Conservation (phyloP, 1,140 invertebrate genomes). For the Hyles euphorbiae region DNA sequence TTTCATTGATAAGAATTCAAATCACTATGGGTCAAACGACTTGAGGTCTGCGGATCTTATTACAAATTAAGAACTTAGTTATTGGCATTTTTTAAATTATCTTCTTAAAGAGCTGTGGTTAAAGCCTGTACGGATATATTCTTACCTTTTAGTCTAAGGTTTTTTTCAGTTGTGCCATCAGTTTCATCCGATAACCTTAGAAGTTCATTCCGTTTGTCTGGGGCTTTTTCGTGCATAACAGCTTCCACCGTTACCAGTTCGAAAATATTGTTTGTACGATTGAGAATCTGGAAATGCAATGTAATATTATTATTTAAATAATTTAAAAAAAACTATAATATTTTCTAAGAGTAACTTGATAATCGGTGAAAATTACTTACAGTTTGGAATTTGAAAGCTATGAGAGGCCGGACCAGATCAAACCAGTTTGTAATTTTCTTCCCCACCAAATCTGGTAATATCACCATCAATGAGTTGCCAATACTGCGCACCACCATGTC, state of each 20-base stretch:
- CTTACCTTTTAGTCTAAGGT: conserved; percentile 88
- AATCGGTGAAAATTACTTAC: conserved; percentile 77
- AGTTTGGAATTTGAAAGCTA: conserved; percentile 95
- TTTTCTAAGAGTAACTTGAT: too few species aligned
- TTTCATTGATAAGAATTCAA: too few species aligned
- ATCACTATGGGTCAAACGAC: too few species aligned
- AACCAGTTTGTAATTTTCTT: conserved; percentile 95
- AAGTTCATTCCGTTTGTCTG: conserved; percentile 76
- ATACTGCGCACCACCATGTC: conserved; percentile 93
- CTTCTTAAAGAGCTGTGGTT: too few species aligned
- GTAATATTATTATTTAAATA: too few species aligned
- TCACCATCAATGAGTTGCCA: conserved; percentile 94
- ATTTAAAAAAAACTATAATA: too few species aligned
- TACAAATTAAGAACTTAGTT: too few species aligned
- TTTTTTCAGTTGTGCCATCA: conserved; percentile 79
- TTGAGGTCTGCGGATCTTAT: too few species aligned
- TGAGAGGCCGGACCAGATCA: conserved; percentile 91
- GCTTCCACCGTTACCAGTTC: conserved; percentile 93
- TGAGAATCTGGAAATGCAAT: conserved; percentile 83
- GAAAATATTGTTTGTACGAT: conserved; percentile 96
- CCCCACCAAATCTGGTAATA: conserved; percentile 89
- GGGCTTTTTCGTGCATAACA: conserved; percentile 81
- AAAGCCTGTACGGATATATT: too few species aligned
- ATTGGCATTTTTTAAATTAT: too few species aligned
- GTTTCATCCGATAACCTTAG: conserved; percentile 80